Base-by-base conservation (phyloP, 2,797 vertebrate genomes). In the Echeneis naucrates region DNA sequence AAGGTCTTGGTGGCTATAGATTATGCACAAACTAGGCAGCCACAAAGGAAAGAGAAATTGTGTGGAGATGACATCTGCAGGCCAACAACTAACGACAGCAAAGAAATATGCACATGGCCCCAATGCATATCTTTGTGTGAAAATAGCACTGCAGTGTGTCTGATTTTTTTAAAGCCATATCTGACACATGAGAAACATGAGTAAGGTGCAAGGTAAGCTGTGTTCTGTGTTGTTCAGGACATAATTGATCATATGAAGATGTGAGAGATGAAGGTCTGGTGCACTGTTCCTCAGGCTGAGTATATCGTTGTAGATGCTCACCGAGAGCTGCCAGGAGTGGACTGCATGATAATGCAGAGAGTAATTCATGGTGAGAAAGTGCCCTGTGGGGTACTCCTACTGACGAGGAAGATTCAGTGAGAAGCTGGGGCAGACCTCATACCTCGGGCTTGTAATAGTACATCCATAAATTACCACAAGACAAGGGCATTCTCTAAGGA, bases 391-490 rank as follows among this genome's bases (percentile, higher is more conserved):
- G 82, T 51, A 14, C 38, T 55, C 47, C 71, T 52, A 23, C 73
- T 60, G 82, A 74, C 77, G 72, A 67, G 65, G 75, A 75, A 75
- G 72, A 84, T 73, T 87, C 80, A 81, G 52, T 58, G 64, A 81
- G 75, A 85, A 86, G 86, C 84, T 84, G 40, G 78, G 74, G 62
- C 85, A 81, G 79, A 85, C 84, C 90, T 82, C 75, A 74, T 78
- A 92, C 81, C 81, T 86, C 54, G 74, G 70, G 84, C 83, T 87
- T 68, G 74, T 83, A 87, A 87, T 86, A 91, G 86, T 71, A 87
- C 78, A 69, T 78, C 75, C 87, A 92, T 93, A 93, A 92, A 93
- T 93, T 92, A 92, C 68, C 69, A 42, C 72, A 77, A 89, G 90
- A 92, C 91, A 90, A 88, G 88, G 83, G 63, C 78, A 42, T 53